Evolutionary conservation across 2,113 vertebrate species (phyloP).

Genomic region (Nyctibius bracteatus): DNA sequence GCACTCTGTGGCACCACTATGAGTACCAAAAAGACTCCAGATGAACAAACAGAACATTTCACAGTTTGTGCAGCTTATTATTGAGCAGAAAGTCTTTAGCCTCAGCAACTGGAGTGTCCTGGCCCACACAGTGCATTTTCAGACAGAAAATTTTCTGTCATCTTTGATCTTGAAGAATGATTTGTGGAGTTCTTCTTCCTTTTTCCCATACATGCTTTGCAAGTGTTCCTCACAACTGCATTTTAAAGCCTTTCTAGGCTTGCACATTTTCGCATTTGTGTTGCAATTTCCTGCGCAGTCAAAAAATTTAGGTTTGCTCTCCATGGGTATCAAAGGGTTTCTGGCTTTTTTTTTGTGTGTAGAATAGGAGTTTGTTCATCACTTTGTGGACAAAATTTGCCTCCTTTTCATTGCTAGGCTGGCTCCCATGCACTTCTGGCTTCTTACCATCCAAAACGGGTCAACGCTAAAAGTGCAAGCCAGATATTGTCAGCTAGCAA

Average conservation of each 20-base stretch:
- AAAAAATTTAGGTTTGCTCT: background rate
- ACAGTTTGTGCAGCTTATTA: background rate
- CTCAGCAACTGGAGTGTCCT: background rate
- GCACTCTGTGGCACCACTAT: background rate
- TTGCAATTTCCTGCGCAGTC: background rate
- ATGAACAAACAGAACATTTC: background rate
- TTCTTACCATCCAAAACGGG: background rate
- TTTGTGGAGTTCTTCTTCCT: background rate
- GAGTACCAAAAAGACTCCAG: background rate
- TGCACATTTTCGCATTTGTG: background rate
- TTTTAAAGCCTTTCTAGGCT: background rate
- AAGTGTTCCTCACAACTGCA: background rate
- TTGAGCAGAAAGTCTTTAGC: background rate
- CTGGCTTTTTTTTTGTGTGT: background rate
- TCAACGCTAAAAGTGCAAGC: background rate
- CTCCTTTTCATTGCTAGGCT: background rate
- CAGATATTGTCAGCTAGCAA: background rate
- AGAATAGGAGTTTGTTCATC: background rate
- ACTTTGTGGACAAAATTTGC: background rate
- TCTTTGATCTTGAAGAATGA: background rate
- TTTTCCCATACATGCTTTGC: background rate
- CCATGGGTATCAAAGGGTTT: background rate
- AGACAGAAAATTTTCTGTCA: background rate
- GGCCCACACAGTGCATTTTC: background rate
- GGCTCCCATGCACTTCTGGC: background rate